Evolutionary conservation across 2,888 invertebrate genomes (phyloP).

Genomic region (Acholoe squamosa): DNA sequence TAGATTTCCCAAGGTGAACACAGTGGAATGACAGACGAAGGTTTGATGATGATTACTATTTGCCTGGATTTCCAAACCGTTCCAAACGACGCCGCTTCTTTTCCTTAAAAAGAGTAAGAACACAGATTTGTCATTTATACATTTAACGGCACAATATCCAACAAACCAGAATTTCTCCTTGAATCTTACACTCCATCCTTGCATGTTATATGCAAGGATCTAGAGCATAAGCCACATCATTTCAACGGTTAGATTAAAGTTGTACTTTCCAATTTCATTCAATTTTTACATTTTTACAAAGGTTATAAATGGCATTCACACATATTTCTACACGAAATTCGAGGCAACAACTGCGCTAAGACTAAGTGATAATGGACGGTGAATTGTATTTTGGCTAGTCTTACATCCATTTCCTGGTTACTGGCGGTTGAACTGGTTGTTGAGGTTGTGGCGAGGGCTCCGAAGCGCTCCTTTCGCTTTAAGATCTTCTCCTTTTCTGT

Average conservation of each 20-base stretch:
- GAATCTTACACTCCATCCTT: no score
- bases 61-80: background rate
- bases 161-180: no score
- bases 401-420: constrained; percentile 4
- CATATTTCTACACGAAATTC: background rate
- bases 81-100: constrained; percentile 45
- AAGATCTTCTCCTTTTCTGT: constrained; percentile 37
- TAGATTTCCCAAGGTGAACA: background rate
- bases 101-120: background rate
- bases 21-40: constrained; percentile 1
- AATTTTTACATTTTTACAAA: background rate
- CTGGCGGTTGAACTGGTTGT: background rate
- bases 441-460: background rate
- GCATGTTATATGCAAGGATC: no score
- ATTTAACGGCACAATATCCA: no score
- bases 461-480: constrained; percentile 63
- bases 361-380: no score
- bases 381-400: background rate
- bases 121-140: background rate
- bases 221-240: background rate
- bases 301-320: background rate
- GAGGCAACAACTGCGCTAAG: background rate
- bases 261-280: background rate
- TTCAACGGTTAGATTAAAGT: background rate
- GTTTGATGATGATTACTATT: background rate